phyloP scores from a whole-genome alignment of 2,113 vertebrate genomes.

The Sus scrofa region DNA sequence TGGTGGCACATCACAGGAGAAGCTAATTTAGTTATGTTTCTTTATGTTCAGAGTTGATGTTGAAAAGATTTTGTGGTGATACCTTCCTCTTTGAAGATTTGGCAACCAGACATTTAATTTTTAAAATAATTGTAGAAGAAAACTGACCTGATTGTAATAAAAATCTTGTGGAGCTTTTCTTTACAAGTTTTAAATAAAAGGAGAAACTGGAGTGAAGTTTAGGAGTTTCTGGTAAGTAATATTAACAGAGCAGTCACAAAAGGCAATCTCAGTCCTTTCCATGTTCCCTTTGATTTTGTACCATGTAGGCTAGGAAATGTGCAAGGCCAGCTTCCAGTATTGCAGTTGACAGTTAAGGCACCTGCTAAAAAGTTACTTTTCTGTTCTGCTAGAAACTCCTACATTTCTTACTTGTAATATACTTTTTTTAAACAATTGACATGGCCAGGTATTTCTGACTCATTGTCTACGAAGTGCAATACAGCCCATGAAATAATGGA shows the following conservation, averaged over 20 bases:
- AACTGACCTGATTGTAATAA: neutral
- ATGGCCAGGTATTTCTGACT: conserved; percentile 45
- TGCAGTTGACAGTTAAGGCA: neutral
- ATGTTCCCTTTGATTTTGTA: neutral
- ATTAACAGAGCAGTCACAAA: neutral
- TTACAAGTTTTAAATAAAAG: conserved; percentile 20
- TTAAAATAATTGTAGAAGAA: neutral
- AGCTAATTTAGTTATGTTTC: neutral
- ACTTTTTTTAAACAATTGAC: neutral
- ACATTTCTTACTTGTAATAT: neutral
- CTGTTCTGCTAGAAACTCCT: neutral
- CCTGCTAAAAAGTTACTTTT: neutral
- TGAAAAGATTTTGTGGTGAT: neutral
- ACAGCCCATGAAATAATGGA: neutral
- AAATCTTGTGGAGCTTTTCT: conserved; percentile 18
- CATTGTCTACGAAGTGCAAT: neutral
- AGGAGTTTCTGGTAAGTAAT: neutral
- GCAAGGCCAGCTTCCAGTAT: neutral
- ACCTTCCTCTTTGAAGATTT: conserved; percentile 42
- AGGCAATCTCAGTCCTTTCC: neutral
- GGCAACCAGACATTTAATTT: neutral
- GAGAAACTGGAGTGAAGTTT: neutral
- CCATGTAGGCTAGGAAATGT: neutral
- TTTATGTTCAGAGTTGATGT: neutral
- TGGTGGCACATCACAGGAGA: neutral